Evolutionary conservation across 2,113 vertebrate genomes (phyloP).

Genomic region (Agelaius phoeniceus): DNA sequence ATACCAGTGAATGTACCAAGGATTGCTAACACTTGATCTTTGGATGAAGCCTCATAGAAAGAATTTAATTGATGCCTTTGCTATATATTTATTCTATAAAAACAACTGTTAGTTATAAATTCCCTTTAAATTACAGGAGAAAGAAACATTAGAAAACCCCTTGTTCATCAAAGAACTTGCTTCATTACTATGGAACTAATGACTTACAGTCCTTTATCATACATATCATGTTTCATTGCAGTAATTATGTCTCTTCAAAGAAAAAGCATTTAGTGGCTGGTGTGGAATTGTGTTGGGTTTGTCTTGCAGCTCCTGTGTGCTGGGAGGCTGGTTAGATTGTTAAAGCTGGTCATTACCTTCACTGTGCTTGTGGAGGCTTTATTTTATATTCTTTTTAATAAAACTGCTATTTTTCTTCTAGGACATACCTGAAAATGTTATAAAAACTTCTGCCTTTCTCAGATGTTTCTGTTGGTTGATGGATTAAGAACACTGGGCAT

Average conservation of each 20-base stretch:
- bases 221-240: neutral
- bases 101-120: neutral
- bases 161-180: neutral
- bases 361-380: neutral
- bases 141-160: neutral
- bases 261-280: neutral
- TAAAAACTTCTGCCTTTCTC: neutral
- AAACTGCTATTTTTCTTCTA: neutral
- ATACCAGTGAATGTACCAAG: neutral
- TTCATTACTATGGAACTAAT: neutral
- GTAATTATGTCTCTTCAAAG: neutral
- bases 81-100: neutral
- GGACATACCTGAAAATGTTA: neutral
- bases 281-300: neutral
- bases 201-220: neutral
- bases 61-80: neutral
- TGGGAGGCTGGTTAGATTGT: neutral
- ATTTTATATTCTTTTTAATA: neutral
- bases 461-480: neutral
- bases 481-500: neutral
- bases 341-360: neutral
- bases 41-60: neutral
- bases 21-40: neutral
- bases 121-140: neutral
- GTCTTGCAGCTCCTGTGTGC: fast-evolving